phyloP scores from a whole-genome alignment of 2,888 invertebrate species.

The Automeris io region DNA sequence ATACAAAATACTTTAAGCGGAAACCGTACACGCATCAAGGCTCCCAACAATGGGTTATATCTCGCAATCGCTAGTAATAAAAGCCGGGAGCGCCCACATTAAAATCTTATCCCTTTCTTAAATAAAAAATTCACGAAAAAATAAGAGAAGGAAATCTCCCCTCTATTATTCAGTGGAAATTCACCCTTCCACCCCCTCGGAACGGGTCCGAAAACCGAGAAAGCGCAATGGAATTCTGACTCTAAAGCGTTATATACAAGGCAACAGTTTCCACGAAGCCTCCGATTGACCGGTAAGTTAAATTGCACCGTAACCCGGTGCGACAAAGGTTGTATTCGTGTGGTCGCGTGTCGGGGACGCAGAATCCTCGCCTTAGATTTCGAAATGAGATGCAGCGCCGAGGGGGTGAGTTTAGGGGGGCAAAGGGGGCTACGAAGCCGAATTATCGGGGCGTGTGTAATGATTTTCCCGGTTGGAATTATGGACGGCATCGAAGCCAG shows the following conservation, averaged over 20 bases:
- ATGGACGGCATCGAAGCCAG: conserved; percentile 65
- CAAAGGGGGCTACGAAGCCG: conserved; percentile 58
- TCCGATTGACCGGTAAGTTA: conserved; percentile 15
- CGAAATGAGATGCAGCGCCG: conserved; percentile 75
- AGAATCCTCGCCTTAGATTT: conserved; percentile 62
- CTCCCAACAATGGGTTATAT: conserved; percentile 64
- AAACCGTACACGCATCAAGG: conserved; percentile 69
- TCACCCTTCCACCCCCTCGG: conserved; percentile 33
- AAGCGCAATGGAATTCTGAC: conserved; percentile 60
- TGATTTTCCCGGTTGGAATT: conserved; percentile 74
- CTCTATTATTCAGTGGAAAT: conserved; percentile 67
- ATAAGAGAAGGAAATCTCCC: conserved; percentile 67
- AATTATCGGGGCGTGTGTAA: conserved; percentile 76
- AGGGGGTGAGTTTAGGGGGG: conserved; percentile 23
- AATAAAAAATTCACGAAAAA: conserved; percentile 77
- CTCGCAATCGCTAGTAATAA: conserved; percentile 71
- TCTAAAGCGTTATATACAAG: conserved; percentile 51
- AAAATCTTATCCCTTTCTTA: conserved; percentile 78
- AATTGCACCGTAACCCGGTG: conserved; percentile 35
- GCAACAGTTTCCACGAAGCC: conserved; percentile 55
- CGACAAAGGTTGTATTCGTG: conserved; percentile 49
- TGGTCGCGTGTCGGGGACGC: conserved; percentile 29
- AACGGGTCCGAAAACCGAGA: conserved; percentile 33
- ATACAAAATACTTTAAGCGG: conserved; percentile 73
- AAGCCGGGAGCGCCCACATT: conserved; percentile 69